A percentile compares a stretch with the other conserved stretches of the same genome.
Conservation (phyloP, 2,797 vertebrate species). For the Xerus rutilus region DNA sequence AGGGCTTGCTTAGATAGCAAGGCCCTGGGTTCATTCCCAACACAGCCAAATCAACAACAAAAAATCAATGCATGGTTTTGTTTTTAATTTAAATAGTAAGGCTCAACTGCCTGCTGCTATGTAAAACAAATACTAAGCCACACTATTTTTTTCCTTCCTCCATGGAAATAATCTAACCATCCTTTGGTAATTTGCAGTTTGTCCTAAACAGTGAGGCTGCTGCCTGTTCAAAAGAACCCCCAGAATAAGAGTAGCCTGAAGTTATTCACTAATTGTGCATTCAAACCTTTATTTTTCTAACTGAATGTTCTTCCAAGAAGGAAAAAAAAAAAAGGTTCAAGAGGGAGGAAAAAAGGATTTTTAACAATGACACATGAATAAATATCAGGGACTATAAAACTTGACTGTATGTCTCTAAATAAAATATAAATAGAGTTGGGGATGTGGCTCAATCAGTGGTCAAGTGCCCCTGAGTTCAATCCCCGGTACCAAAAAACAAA, state of each 20-base stretch:
- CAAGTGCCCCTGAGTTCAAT: too few relatives aligned
- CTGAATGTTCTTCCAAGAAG: background rate
- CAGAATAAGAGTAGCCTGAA: background rate
- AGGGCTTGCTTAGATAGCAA: background rate
- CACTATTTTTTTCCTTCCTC: background rate
- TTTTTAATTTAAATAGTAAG: slow-evolving; percentile 46
- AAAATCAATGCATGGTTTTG: background rate
- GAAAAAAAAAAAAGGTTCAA: background rate
- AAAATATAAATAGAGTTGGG: too few relatives aligned
- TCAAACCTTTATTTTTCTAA: slow-evolving; percentile 20
- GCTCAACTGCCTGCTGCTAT: background rate
- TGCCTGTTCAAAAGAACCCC: background rate
- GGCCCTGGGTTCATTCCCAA: too few relatives aligned
- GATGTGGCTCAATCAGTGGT: too few relatives aligned
- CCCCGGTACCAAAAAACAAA: too few relatives aligned
- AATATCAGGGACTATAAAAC: slow-evolving; percentile 24
- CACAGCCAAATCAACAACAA: background rate
- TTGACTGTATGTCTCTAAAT: background rate
- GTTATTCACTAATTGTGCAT: background rate
- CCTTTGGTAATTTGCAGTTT: background rate
- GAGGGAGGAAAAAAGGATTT: background rate
- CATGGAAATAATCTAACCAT: background rate
- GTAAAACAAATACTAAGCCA: background rate
- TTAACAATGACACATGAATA: background rate
- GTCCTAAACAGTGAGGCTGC: background rate